phyloP scores from a whole-genome alignment of 92 coral and sea anemone species.

The Epizoanthus scotinus region DNA sequence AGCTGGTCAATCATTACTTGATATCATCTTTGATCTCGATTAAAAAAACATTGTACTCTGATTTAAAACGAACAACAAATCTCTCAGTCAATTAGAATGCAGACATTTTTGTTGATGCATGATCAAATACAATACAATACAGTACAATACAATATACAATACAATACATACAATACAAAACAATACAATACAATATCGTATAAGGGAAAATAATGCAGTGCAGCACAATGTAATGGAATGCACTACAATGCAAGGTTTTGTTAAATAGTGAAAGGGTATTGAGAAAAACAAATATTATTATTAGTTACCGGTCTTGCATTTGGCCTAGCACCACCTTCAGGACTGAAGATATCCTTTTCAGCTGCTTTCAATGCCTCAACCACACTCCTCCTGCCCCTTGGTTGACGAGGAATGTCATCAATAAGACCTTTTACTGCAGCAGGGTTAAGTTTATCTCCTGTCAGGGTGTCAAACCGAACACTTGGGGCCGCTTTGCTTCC shows the following conservation, averaged over 20 bases:
- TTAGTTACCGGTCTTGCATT: slow-evolving; percentile 62
- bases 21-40: no score
- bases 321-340: slow-evolving; percentile 67
- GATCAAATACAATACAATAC: no score
- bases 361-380: slow-evolving; percentile 61
- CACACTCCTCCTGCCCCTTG: slow-evolving; percentile 56
- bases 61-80: no score
- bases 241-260: no score
- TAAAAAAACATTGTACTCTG: no score
- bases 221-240: background rate
- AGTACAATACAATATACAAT: no score
- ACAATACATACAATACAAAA: no score
- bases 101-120: no score
- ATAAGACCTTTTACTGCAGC: slow-evolving; percentile 47
- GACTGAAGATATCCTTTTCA: slow-evolving; percentile 57
- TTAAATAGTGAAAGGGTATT: no score
- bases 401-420: slow-evolving; percentile 55
- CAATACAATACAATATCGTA: no score
- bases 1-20: no score
- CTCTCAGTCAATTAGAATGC: no score
- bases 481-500: slow-evolving; percentile 59
- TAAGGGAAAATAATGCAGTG: background rate
- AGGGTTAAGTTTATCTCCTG: slow-evolving; percentile 55
- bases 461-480: slow-evolving; percentile 54
- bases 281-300: background rate